Evolutionary conservation across 1,140 invertebrate genomes (phyloP), one percentile per base, ranked within the genome.

Genomic region (Triops longicaudatus): DNA sequence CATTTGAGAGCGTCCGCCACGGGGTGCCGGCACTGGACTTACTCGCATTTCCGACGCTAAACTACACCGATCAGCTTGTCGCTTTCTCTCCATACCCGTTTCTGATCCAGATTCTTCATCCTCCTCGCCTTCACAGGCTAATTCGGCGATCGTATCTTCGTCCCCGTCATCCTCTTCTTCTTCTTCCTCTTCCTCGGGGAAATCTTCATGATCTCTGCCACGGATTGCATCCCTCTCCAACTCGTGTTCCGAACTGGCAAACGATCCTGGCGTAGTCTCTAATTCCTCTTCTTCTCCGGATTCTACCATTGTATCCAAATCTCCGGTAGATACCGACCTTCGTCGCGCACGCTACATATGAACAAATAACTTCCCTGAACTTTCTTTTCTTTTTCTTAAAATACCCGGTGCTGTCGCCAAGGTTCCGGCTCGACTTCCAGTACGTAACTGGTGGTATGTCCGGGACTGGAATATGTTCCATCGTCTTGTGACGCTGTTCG

Each of bases 261-360:
- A 77, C 3, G 72, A 26, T 28, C 73, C 76, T 12, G 76, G 76
- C 31, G 72, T 77, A 1, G 76, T 73, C 31, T 78, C 76, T 37
- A 80, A 79, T 6, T 78, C 78, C 22, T 78, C 78, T 10, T 79
- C 78, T 22, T 78, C 78, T 6, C 73, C 73, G 42, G 75, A 44
- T 74, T 80, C 79, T 10, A 74, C 75, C 37, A 75, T 43, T 42
- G 73, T 76, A 26, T 73, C 76, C 2, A 82, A 75, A 78, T 82
- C 80, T 63, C 81, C 79, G 0, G 81, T 80, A 0, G 81, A 82
- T 37, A 81, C 37, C 3, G 81, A 82, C 42, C 80, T 79, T 73
- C 81, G 42, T 42, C 81, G 44, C 76, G 79, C 79, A 74, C 73
- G 76, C 78, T 78, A 43, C 1, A 14, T 42, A 11, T 28, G 17